phyloP scores from a whole-genome alignment of 2,113 vertebrate species.

The Calidris pugnax region DNA sequence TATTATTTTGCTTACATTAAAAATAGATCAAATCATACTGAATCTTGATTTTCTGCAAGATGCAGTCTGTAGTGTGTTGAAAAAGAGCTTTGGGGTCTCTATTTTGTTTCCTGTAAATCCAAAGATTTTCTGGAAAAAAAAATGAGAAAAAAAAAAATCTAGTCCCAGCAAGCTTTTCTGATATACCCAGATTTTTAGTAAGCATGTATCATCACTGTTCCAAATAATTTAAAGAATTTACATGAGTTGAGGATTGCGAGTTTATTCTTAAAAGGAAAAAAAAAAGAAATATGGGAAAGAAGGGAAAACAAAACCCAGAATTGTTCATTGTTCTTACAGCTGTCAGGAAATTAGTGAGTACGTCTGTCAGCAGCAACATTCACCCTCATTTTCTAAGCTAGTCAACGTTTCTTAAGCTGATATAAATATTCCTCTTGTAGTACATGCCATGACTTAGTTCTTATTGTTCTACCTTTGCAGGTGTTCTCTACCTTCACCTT shows the following conservation, averaged over 20 bases:
- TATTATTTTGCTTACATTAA: background rate
- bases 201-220: background rate
- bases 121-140: background rate
- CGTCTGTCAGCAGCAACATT: fast-evolving
- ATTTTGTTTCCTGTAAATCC: background rate
- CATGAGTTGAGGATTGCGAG: background rate
- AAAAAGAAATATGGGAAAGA: background rate
- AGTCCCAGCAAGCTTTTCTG: background rate
- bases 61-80: background rate
- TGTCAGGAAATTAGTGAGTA: background rate
- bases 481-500: background rate
- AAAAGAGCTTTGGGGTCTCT: background rate
- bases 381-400: background rate
- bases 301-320: background rate
- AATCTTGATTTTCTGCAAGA: background rate
- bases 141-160: background rate
- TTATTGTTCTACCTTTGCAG: background rate
- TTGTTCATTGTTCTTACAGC: background rate
- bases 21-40: background rate
- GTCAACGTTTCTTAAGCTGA: background rate
- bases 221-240: background rate
- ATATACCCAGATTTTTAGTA: background rate
- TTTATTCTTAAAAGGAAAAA: background rate
- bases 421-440: background rate
- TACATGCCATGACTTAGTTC: background rate